Base-by-base conservation (phyloP, 2,113 vertebrate species). In the Percopsis transmontana region DNA sequence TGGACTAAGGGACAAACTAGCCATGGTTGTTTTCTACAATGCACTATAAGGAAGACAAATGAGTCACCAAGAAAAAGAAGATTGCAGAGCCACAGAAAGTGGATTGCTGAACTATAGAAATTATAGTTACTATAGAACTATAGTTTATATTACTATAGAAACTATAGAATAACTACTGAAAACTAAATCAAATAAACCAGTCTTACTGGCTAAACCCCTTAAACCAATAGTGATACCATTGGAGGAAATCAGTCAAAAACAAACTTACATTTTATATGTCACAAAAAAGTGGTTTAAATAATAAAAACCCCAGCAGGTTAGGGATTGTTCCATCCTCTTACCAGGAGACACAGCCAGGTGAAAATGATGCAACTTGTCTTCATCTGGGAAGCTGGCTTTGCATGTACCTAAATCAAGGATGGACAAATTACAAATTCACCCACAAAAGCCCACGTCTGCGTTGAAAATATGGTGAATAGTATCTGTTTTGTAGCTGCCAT, bases 351-450 rank as follows among this genome's bases (percentile, higher is more conserved):
- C 94, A 9, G 92, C 94, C 72, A 98, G 91, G 74, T 96, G 94
- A 84, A 98, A 97, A 86, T 94, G 93, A 85, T 98, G 96, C 50
- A 98, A 94, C 86, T 96, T 96, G 92, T 98, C 94, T 68, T 95
- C 95, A 58, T 98, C 96, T 39, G 96, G 94, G 87, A 98, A 98
- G 84, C 92, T 94, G 89, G 96, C 94, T 93, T 95, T 95, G 85
- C 96, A 98, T 0, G 96, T 98, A 93, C 93, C 96, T 98, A 90
- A 50, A 74, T 77, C 83, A 27, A 9, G 18, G 10, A 3, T 12
- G 13, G 1, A 27, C 23, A 33, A 21, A 24, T 21, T 8, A 6
- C 52, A 53, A 27, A 66, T 1, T 19, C 3, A 62, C 13, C 56
- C 4, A 44, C 16, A 39, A 42, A 51, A 51, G 42, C 42, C 42